Conservation (phyloP, 1,140 invertebrate species). For the Eciton burchellii region DNA sequence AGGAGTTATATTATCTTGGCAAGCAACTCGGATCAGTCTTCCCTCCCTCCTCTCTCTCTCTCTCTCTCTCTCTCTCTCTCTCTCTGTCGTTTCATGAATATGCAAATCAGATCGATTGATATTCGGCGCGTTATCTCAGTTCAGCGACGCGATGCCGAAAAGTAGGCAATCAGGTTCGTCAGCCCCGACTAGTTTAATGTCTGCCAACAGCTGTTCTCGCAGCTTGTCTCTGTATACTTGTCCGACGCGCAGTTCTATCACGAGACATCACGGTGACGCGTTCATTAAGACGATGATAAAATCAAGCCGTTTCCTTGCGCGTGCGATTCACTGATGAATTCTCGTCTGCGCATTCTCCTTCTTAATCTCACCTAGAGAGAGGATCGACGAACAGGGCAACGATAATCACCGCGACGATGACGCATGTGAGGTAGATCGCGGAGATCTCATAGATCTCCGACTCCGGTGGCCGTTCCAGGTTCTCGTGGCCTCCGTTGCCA, state of each 20-base stretch:
- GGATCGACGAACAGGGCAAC: slow-evolving; percentile 96
- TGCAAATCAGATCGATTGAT: slow-evolving; percentile 24
- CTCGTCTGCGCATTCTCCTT: neutral
- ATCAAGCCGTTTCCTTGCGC: neutral
- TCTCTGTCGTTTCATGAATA: slow-evolving; percentile 6
- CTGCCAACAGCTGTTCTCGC: neutral
- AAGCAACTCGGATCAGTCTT: neutral
- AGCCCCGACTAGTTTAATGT: neutral
- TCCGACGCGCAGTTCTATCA: neutral
- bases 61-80: no score
- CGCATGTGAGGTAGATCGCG: slow-evolving; percentile 95
- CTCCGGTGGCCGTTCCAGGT: slow-evolving; percentile 91
- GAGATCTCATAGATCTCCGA: slow-evolving; percentile 94
- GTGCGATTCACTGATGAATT: neutral
- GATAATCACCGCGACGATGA: slow-evolving; percentile 93
- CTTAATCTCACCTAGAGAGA: slow-evolving; percentile 89
- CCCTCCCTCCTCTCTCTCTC: no score
- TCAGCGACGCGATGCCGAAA: slow-evolving; percentile 4
- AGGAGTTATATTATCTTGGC: neutral
- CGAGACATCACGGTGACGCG: slow-evolving; percentile 1
- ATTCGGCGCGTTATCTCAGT: slow-evolving; percentile 26
- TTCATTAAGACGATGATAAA: slow-evolving; percentile 19
- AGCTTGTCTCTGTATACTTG: slow-evolving; percentile 16
- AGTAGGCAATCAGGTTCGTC: slow-evolving; percentile 23
- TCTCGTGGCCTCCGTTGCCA: slow-evolving; percentile 88